Base-by-base conservation (phyloP, 2,888 invertebrate species). In the Salpingus planirostris region DNA sequence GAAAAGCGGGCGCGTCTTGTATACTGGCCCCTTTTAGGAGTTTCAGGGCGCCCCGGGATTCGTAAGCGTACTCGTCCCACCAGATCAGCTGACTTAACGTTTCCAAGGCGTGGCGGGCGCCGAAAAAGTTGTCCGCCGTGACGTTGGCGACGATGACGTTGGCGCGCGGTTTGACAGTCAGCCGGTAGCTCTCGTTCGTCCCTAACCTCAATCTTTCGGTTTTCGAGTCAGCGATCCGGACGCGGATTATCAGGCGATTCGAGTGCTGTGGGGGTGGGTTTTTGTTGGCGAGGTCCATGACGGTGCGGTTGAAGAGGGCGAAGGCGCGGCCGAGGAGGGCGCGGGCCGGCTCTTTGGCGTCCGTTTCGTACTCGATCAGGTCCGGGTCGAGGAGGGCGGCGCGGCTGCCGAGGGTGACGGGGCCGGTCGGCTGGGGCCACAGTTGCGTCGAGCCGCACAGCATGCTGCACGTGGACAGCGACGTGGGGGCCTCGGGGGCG, bases 351-450 rank as follows among this genome's bases (percentile, higher is more conserved):
- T 70, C 69, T 4, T 62, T 55, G 0, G 64, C 45, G 2, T 54
- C 31, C 3, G 69, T 58, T 38, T 70, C 64, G 27, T 74, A 63
- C 8, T 64, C 59, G 37, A 80, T 62, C 28, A 68, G 67, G 35
- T 70, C 64, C 10, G 72, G 64, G 31, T 68, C 64, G 43, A 80
- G 76, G 13, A 73, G 70, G 11, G 76, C 67, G 13, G 78, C 77
- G 31, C 73, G 73, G 11, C 73, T 73, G 42, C 79, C 80, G 13
- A 86, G 69, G 41, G 73, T 69, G 15, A 80, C 73, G 35, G 75
- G 75, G 1, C 80, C 79, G 2, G 83, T 84, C 29, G 87, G 86
- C 60, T 78, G 78, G 14, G 87, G 87, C 87, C 86, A 87, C 13
- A 86, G 70, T 47, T 83, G 78, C 14, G 73, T 71, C 33, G 75